phyloP scores from a whole-genome alignment of 2,888 invertebrate genomes.

The Macaria liturata region DNA sequence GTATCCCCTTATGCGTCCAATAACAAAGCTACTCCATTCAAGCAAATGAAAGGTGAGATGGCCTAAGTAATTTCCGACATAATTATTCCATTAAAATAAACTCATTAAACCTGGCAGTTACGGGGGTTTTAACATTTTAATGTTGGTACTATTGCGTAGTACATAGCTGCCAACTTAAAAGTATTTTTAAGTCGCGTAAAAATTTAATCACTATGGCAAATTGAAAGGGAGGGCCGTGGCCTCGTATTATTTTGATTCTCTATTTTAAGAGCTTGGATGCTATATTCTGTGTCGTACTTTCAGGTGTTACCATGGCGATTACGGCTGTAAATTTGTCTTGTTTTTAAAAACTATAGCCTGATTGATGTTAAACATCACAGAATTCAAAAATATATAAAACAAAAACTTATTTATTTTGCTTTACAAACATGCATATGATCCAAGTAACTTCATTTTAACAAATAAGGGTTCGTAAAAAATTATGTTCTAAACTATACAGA shows the following conservation, averaged over 20 bases:
- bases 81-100: constrained; percentile 66
- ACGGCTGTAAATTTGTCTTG: too few species aligned
- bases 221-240: constrained; percentile 47
- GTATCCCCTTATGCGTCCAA: constrained; percentile 17
- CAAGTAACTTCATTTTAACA: too few species aligned
- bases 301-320: too few species aligned
- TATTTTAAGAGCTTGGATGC: constrained; percentile 15
- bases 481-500: too few species aligned
- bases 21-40: constrained; percentile 20
- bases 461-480: too few species aligned
- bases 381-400: too few species aligned
- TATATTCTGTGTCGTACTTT: background rate
- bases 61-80: constrained; percentile 57
- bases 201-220: constrained; percentile 59
- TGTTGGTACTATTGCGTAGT: constrained; percentile 36
- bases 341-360: too few species aligned
- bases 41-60: constrained; percentile 34
- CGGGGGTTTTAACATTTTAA: constrained; percentile 52
- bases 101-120: constrained; percentile 49
- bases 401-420: too few species aligned
- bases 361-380: too few species aligned
- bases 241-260: constrained; percentile 25
- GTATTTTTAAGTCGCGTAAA: constrained; percentile 65
- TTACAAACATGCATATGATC: too few species aligned
- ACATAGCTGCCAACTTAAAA: constrained; percentile 41